These are phyloP conservation scores for Drosophila pullipes DNA, from an alignment of 2,888 invertebrate genomes.

Conservation along the genomic window DNA sequence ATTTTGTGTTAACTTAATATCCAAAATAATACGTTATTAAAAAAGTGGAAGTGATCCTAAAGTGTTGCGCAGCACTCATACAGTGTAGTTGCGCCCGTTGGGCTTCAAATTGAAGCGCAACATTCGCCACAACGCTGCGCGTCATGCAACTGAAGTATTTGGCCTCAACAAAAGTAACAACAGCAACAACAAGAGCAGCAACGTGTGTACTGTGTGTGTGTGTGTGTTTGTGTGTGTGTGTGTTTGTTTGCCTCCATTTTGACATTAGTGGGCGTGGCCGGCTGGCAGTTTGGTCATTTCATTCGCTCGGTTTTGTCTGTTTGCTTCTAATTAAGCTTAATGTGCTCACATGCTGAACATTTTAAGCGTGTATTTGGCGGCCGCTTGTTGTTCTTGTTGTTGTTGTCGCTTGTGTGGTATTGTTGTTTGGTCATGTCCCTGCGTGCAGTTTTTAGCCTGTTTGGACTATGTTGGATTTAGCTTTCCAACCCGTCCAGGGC, in stretches of 20 bases:
- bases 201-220: not conserved
- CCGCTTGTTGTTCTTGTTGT: conserved; percentile 11
- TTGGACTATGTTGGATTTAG: conserved; percentile 34
- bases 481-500: not conserved
- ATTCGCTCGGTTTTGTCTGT: conserved; percentile 58
- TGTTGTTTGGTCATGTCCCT: conserved; percentile 44
- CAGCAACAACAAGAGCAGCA: conserved; percentile 20
- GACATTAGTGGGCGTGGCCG: conserved; percentile 34
- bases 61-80: not conserved
- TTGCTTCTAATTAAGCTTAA: conserved; percentile 69
- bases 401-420: conserved; percentile 20
- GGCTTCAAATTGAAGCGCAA: conserved; percentile 58
- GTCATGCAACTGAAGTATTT: conserved; percentile 64
- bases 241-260: conserved; percentile 7
- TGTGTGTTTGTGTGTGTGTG: conserved; percentile 8
- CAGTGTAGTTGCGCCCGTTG: conserved; percentile 20
- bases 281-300: conserved; percentile 51
- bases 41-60: not conserved
- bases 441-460: conserved; percentile 57
- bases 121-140: conserved; percentile 51
- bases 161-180: conserved; percentile 47
- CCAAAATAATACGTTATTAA: not conserved
- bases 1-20: not conserved
- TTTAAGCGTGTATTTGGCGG: conserved; percentile 45
- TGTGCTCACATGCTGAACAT: conserved; percentile 59